These are phyloP conservation scores for Oophaga sylvatica DNA, from an alignment of 2,797 vertebrate genomes.

Conservation along the genomic window DNA sequence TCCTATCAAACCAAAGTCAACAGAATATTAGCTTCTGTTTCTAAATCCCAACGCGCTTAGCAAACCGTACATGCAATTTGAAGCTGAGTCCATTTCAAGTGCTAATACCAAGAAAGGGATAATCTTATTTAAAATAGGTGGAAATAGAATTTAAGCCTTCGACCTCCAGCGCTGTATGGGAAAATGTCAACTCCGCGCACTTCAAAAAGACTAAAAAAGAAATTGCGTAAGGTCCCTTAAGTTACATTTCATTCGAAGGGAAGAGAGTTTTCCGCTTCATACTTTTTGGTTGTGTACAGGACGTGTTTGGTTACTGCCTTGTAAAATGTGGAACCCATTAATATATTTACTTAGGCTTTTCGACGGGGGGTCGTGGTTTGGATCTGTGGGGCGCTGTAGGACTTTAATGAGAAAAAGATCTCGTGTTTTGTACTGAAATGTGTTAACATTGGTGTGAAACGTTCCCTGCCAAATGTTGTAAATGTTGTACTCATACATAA, in stretches of 20 bases:
- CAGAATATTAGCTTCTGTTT: slow-evolving; percentile 69
- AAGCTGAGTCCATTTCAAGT: slow-evolving; percentile 60
- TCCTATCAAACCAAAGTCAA: slow-evolving; percentile 70
- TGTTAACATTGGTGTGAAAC: slow-evolving; percentile 50
- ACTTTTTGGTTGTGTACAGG: background rate
- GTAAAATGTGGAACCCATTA: slow-evolving; percentile 41
- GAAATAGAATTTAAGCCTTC: slow-evolving; percentile 64
- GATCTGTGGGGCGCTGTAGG: background rate
- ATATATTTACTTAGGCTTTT: slow-evolving; percentile 34
- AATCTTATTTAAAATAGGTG: slow-evolving; percentile 67
- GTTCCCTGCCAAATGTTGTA: slow-evolving; percentile 16
- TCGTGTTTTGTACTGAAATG: slow-evolving; percentile 21
- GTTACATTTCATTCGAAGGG: slow-evolving; percentile 12
- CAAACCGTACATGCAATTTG: slow-evolving; percentile 62
- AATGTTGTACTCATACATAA: background rate
- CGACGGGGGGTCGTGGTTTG: background rate
- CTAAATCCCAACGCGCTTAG: slow-evolving; percentile 66
- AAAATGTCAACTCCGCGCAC: slow-evolving; percentile 63
- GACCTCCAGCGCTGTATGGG: slow-evolving; percentile 62
- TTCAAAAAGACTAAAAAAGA: slow-evolving; percentile 35
- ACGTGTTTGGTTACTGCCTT: slow-evolving; percentile 9
- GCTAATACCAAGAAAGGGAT: slow-evolving; percentile 65
- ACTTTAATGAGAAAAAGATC: background rate
- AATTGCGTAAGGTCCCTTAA: slow-evolving; percentile 5
- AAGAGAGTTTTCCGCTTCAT: slow-evolving; percentile 4